These are phyloP conservation scores for Aphrophora alni DNA, from an alignment of 2,888 invertebrate genomes.

Conservation along the genomic window DNA sequence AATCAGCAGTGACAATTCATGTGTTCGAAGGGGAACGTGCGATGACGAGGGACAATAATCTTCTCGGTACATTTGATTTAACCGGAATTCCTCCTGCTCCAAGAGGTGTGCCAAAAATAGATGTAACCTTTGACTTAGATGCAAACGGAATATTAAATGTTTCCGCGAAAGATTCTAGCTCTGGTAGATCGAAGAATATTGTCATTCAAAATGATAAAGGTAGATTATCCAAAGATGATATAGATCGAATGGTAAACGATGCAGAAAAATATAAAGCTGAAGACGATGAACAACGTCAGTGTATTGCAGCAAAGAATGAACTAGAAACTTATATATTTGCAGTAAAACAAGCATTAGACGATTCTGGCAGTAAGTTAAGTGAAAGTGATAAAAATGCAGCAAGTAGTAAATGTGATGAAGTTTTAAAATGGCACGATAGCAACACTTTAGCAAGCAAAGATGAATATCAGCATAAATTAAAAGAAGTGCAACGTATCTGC, in stretches of 20 bases:
- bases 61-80: slow-evolving; percentile 80
- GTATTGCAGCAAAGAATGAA: slow-evolving; percentile 57
- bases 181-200: slow-evolving; percentile 58
- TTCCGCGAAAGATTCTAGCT: slow-evolving; percentile 57
- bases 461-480: not conserved
- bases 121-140: slow-evolving; percentile 78
- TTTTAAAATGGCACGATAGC: not conserved
- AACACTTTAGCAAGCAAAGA: not conserved
- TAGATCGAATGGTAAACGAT: slow-evolving; percentile 58
- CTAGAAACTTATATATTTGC: not conserved
- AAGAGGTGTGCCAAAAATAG: slow-evolving; percentile 76
- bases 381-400: not conserved
- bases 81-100: slow-evolving; percentile 79
- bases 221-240: slow-evolving; percentile 60
- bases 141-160: slow-evolving; percentile 60
- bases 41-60: slow-evolving; percentile 90
- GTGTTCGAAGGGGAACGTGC: slow-evolving; percentile 83
- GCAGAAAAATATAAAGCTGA: slow-evolving; percentile 57
- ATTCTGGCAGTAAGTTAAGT: not conserved
- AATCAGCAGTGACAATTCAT: slow-evolving; percentile 86
- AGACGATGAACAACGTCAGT: slow-evolving; percentile 56
- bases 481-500: not conserved
- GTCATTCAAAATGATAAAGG: slow-evolving; percentile 61
- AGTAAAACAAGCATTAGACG: not conserved
- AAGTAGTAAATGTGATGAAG: not conserved